phyloP scores from a whole-genome alignment of 2,113 vertebrate genomes.

The Fregata magnificens region DNA sequence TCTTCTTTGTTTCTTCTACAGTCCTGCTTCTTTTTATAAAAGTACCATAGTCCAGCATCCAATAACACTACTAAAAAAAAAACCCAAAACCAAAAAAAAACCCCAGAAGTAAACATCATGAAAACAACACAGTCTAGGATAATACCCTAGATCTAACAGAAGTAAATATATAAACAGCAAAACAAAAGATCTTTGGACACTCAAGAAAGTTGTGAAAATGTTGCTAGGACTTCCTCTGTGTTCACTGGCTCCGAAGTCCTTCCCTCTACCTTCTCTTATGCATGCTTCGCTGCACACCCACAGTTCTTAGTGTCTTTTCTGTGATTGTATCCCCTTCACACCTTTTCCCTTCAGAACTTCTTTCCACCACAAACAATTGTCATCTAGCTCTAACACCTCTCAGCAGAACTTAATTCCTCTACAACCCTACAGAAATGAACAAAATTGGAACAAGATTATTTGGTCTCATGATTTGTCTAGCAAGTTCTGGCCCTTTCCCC shows the following conservation, averaged over 20 bases:
- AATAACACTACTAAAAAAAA: background rate
- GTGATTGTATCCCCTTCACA: background rate
- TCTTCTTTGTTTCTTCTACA: background rate
- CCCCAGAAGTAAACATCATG: background rate
- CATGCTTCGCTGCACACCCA: background rate
- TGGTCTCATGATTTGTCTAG: background rate
- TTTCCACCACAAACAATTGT: background rate
- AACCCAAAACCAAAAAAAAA: too few species aligned
- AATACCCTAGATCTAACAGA: background rate
- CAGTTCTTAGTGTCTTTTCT: background rate
- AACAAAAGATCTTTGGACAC: background rate
- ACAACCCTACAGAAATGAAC: background rate
- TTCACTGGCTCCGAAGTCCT: background rate
- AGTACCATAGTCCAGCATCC: background rate
- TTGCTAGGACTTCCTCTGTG: background rate
- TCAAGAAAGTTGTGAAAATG: background rate
- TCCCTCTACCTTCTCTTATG: background rate
- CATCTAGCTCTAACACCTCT: background rate
- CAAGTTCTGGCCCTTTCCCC: background rate
- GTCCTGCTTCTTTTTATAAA: background rate
- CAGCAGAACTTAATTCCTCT: background rate
- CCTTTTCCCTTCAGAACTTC: background rate
- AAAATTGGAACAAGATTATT: background rate
- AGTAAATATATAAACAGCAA: background rate
- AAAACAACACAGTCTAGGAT: background rate